A percentile compares a stretch with the other conserved stretches of the same genome.
These are phyloP conservation scores for Mobula birostris DNA, from an alignment of 2,113 vertebrate genomes.

Conservation along the genomic window DNA sequence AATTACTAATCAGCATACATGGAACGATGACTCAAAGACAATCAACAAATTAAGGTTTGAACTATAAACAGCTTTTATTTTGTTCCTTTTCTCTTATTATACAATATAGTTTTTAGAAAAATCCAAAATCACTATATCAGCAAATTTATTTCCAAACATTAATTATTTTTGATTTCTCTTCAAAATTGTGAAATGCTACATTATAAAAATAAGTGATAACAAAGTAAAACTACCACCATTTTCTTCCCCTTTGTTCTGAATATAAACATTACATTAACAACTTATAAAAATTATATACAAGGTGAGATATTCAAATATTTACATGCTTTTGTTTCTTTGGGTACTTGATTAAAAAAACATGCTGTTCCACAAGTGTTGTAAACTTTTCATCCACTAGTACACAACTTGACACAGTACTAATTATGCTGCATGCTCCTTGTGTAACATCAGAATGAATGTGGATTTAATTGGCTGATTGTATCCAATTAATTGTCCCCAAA, in stretches of 20 bases:
- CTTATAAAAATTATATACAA: constrained; percentile 35
- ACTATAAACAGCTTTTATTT: constrained; percentile 31
- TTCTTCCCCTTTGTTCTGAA: constrained; percentile 36
- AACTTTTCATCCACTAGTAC: background rate
- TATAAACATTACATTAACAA: constrained; percentile 33
- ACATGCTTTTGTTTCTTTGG: constrained; percentile 34
- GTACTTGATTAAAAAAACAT: constrained; percentile 23
- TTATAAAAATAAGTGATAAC: constrained; percentile 34
- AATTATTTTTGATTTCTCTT: constrained; percentile 18
- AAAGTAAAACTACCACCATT: constrained; percentile 36
- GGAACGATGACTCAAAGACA: background rate
- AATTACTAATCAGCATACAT: background rate
- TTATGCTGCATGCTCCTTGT: background rate
- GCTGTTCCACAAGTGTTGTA: constrained; percentile 3
- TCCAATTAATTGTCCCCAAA: background rate
- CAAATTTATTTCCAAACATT: constrained; percentile 26
- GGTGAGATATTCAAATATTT: constrained; percentile 10
- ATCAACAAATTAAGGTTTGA: background rate
- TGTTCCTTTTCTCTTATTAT: constrained; percentile 35
- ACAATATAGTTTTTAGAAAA: constrained; percentile 31
- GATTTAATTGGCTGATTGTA: background rate
- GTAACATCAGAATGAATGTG: background rate
- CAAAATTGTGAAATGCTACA: constrained; percentile 33
- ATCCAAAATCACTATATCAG: constrained; percentile 24
- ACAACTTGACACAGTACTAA: background rate